Percentiles rank a stretch among this genome's conserved stretches.
These are phyloP conservation scores for Cladorhizidae sp. DNA, from an alignment of 37 sponge, comb jelly and placozoan species.

Conservation along the genomic window DNA sequence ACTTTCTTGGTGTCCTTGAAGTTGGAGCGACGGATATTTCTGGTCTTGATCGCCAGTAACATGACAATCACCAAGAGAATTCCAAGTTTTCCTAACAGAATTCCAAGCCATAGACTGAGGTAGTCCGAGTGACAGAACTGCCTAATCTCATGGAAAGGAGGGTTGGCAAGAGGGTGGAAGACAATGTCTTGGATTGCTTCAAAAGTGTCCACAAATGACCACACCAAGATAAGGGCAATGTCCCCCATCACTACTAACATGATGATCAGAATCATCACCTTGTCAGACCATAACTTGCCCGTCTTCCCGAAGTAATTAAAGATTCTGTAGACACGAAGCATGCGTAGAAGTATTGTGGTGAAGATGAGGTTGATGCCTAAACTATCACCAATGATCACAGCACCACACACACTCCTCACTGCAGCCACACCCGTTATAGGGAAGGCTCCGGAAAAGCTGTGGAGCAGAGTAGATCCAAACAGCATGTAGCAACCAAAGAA, in stretches of 20 bases:
- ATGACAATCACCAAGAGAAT: constrained; percentile 19
- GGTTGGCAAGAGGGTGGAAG: neutral
- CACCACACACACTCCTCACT: neutral
- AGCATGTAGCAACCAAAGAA: constrained; percentile 30
- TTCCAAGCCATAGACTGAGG: constrained; percentile 10
- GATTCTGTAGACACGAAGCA: constrained; percentile 34
- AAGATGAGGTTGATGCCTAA: constrained; percentile 30
- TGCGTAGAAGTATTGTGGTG: constrained; percentile 17
- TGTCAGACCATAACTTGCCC: constrained; percentile 31
- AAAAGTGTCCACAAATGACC: constrained; percentile 18
- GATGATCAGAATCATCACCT: constrained; percentile 7
- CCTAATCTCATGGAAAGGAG: neutral
- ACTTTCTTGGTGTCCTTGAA: constrained; percentile 59
- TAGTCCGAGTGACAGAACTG: constrained; percentile 18
- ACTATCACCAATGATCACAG: neutral
- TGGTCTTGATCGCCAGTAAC: constrained; percentile 26
- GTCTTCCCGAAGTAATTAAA: constrained; percentile 43
- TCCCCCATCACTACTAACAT: constrained; percentile 13
- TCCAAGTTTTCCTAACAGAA: neutral
- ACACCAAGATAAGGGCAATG: neutral
- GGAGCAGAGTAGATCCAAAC: constrained; percentile 10
- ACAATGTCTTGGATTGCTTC: neutral
- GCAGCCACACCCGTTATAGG: neutral
- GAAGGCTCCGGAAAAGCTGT: neutral
- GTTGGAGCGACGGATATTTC: constrained; percentile 23